Conservation (phyloP, 2,888 invertebrate genomes). For the Drosophila bunnanda region DNA sequence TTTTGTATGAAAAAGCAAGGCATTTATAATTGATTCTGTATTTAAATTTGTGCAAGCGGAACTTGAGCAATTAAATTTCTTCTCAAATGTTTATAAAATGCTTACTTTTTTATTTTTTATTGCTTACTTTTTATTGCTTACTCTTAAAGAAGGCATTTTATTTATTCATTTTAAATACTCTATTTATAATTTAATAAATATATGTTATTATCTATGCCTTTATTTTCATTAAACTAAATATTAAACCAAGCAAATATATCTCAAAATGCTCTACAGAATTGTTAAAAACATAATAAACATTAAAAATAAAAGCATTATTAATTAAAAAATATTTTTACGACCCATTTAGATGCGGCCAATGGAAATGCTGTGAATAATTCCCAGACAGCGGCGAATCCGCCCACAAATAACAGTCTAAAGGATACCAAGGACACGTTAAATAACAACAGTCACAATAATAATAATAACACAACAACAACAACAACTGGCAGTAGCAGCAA, state of each 20-base stretch:
- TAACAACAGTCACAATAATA: conserved; percentile 59
- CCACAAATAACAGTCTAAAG: conserved; percentile 51
- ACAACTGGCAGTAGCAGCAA: conserved; percentile 29
- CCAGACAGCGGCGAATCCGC: conserved; percentile 17
- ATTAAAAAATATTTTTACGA: neutral
- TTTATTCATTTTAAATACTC: too few species aligned
- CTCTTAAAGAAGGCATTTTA: too few species aligned
- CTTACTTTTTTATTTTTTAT: too few species aligned
- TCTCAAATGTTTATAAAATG: too few species aligned
- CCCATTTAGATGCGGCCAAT: conserved; percentile 51
- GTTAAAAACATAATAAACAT: neutral
- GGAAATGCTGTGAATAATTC: conserved; percentile 44
- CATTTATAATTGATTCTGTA: neutral
- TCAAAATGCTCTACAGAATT: neutral
- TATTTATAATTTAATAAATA: too few species aligned
- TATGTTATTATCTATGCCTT: neutral
- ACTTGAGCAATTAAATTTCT: neutral
- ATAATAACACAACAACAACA: conserved; percentile 42
- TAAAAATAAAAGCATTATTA: neutral
- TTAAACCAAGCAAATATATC: neutral
- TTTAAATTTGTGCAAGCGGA: neutral
- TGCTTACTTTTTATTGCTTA: too few species aligned
- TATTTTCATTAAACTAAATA: neutral
- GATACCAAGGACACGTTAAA: conserved; percentile 46
- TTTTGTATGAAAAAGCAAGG: neutral